These are phyloP conservation scores for Nephrotoma guestfalica DNA, from an alignment of 2,888 invertebrate species.

Conservation along the genomic window DNA sequence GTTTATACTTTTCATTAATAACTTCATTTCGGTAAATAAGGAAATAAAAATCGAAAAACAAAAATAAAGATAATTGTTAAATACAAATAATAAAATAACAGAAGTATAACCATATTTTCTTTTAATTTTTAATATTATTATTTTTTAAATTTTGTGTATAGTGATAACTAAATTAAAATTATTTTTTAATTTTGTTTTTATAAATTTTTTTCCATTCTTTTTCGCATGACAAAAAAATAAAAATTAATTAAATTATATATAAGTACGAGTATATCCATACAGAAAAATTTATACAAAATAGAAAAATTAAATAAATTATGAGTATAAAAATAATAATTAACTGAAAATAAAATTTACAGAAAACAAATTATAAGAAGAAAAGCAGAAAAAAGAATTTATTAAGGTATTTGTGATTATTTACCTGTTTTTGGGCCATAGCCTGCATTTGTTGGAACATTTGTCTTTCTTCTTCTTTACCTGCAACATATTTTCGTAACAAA, in stretches of 20 bases:
- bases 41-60: not conserved
- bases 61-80: not conserved
- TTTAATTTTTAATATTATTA: not conserved
- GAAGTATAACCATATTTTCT: not conserved
- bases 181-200: not conserved
- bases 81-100: not conserved
- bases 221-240: conserved; percentile 2
- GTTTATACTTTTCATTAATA: no score
- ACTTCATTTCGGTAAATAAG: not conserved
- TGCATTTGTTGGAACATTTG: conserved; percentile 97
- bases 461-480: conserved; percentile 91
- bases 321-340: not conserved
- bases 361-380: not conserved
- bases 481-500: not conserved
- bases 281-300: not conserved
- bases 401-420: conserved; percentile 26
- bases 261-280: not conserved
- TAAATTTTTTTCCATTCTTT: conserved; percentile 3
- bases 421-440: conserved; percentile 93
- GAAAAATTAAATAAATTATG: not conserved
- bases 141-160: not conserved
- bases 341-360: not conserved
- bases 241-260: not conserved
- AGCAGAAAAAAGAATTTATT: not conserved
- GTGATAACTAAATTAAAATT: not conserved